A percentile compares a stretch with the other conserved stretches of the same genome.
Conservation (phyloP, 2,113 vertebrate genomes). For the Archilochus colubris region DNA sequence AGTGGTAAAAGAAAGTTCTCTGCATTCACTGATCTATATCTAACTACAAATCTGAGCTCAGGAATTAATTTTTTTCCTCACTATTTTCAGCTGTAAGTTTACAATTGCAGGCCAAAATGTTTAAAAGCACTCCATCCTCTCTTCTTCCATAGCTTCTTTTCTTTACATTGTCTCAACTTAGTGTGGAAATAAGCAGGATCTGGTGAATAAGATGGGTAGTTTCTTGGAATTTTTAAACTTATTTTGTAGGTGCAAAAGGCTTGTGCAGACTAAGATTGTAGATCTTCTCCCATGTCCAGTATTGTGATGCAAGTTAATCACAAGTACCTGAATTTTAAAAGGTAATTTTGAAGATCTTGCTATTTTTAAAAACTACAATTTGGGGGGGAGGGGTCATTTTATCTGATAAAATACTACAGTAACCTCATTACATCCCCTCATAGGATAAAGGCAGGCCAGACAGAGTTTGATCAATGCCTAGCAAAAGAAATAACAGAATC, state of each 20-base stretch:
- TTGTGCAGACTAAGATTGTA: not conserved
- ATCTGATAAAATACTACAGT: not conserved
- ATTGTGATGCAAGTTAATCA: conserved; percentile 54
- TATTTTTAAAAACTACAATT: not conserved
- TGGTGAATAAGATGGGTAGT: not conserved
- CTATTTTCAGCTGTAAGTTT: conserved; percentile 79
- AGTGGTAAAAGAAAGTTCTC: conserved; percentile 64
- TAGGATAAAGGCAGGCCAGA: not conserved
- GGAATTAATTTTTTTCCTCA: conserved; percentile 60
- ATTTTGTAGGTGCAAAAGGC: not conserved
- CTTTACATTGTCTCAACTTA: not conserved
- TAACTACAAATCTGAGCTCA: conserved; percentile 69
- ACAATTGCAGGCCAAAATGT: conserved; percentile 64
- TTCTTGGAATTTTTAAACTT: not conserved
- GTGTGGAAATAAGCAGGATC: conserved; percentile 45
- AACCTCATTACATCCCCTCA: not conserved
- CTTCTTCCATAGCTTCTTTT: not conserved
- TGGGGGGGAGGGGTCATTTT: not conserved
- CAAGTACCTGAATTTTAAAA: not conserved
- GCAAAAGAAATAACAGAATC: not conserved
- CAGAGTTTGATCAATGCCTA: not conserved
- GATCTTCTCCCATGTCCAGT: not conserved
- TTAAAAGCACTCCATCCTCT: conserved; percentile 18
- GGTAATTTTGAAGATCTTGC: not conserved
- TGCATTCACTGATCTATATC: conserved; percentile 67